Conservation (phyloP, 2,888 invertebrate species). For the Xylota sylvarum region DNA sequence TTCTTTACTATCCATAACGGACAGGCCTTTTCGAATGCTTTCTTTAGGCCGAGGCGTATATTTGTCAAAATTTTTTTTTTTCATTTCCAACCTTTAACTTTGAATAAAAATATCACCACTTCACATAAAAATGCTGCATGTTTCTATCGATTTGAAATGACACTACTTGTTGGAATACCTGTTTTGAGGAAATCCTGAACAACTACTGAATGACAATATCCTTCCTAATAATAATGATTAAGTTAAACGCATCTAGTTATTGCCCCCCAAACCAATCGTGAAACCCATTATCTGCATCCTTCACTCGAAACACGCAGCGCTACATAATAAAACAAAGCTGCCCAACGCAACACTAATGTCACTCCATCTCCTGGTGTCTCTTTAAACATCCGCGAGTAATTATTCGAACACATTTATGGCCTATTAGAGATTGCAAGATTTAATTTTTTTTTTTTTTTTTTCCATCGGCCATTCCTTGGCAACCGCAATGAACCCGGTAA, state of each 20-base stretch:
- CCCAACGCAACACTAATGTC: slow-evolving; percentile 13
- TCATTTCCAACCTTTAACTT: no score
- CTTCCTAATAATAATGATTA: neutral
- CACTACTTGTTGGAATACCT: no score
- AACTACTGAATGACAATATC: slow-evolving; percentile 1
- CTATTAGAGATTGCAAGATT: slow-evolving; percentile 69
- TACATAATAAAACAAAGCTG: slow-evolving; percentile 1
- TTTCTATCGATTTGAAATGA: no score
- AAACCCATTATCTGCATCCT: slow-evolving; percentile 49
- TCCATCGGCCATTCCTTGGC: slow-evolving; percentile 22
- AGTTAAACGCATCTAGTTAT: neutral
- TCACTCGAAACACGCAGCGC: neutral
- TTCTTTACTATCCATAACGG: no score
- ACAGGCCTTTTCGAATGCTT: no score
- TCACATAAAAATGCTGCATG: no score
- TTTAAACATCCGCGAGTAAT: slow-evolving; percentile 51
- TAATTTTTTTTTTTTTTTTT: slow-evolving; percentile 51
- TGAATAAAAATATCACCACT: no score
- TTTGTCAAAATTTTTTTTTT: no score
- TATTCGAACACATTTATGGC: slow-evolving; percentile 67
- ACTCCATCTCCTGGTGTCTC: slow-evolving; percentile 15
- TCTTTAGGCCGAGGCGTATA: no score
- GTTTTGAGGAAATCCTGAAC: no score
- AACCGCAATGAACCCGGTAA: slow-evolving; percentile 39
- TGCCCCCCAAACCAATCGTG: neutral